Percentiles rank a stretch among this genome's conserved stretches.
These are phyloP conservation scores for Chaenodraco wilsoni DNA, from an alignment of 2,797 vertebrate species.

Conservation along the genomic window DNA sequence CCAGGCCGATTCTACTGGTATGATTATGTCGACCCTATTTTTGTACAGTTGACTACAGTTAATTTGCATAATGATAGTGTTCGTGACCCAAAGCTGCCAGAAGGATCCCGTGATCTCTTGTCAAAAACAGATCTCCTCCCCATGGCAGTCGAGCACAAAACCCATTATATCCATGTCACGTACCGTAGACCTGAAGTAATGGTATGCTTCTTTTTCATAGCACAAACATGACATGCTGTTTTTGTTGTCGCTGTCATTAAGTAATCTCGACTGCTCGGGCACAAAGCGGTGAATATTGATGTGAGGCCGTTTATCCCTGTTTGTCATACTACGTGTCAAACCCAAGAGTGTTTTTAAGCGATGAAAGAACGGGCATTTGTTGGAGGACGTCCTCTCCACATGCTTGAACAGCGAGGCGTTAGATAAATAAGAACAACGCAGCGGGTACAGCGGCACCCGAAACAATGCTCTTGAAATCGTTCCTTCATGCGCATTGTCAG, in stretches of 20 bases:
- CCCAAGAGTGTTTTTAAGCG: constrained; percentile 45
- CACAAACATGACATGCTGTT: constrained; percentile 74
- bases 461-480: constrained; percentile 59
- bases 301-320: constrained; percentile 64
- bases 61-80: constrained; percentile 67
- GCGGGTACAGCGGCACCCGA: constrained; percentile 32
- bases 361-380: constrained; percentile 62
- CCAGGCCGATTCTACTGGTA: constrained; percentile 98
- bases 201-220: constrained; percentile 49
- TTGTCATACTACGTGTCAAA: constrained; percentile 71
- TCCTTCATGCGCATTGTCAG: constrained; percentile 48
- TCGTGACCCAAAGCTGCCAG: constrained; percentile 40
- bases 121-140: constrained; percentile 48
- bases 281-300: constrained; percentile 74
- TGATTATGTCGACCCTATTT: constrained; percentile 56
- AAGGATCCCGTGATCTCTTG: constrained; percentile 57
- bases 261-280: constrained; percentile 65
- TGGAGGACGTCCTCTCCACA: constrained; percentile 71
- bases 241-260: constrained; percentile 78
- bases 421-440: constrained; percentile 60
- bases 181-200: constrained; percentile 48
- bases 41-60: constrained; percentile 28
- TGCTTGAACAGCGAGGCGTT: constrained; percentile 60
- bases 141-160: constrained; percentile 39
- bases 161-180: constrained; percentile 64